Evolutionary conservation across 2,113 vertebrate species (phyloP), one percentile per base, ranked within the genome.

Genomic region (Scomber japonicus): DNA sequence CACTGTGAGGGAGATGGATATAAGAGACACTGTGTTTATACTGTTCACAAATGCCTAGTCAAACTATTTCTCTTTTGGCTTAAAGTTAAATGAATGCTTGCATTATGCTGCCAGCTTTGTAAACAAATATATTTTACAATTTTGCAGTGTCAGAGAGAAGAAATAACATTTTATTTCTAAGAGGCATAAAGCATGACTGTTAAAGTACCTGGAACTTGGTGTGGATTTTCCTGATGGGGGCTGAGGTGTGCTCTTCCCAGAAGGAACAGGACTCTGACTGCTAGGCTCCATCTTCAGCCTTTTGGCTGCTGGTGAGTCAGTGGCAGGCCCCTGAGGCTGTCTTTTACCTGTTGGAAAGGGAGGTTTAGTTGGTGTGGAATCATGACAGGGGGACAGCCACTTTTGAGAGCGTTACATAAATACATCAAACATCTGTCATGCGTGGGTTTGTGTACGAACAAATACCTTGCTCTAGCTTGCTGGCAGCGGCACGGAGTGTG

Each of bases 201-300:
- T 45, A 14, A 27, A 10, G 13, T 89, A 98, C 97, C 96, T 96
- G 27, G 96, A 93, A 87, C 96, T 96, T 0, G 96, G 96, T 0
- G 97, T 97, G 40, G 96, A 97, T 92, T 97, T 98, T 15, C 96
- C 97, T 0, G 97, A 97, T 1, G 94, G 92, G 2, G 97, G 96
- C 79, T 97, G 97, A 2, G 96, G 96, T 0, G 96, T 96, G 35
- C 94, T 97, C 88, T 97, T 97, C 13, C 96, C 97, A 0, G 97
- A 97, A 0, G 96, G 90, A 62, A 65, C 93, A 0, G 96, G 92
- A 10, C 94, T 97, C 91, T 95, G 95, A 54, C 83, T 88, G 68
- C 73, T 94, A 0, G 95, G 73, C 10, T 97, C 97, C 94, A 97
- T 91, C 81, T 97, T 96, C 51, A 97, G 81, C 54, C 96, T 93